Evolutionary conservation across 2,113 vertebrate genomes (phyloP), one percentile per base, ranked within the genome.

Genomic region (Tupaia chinensis): DNA sequence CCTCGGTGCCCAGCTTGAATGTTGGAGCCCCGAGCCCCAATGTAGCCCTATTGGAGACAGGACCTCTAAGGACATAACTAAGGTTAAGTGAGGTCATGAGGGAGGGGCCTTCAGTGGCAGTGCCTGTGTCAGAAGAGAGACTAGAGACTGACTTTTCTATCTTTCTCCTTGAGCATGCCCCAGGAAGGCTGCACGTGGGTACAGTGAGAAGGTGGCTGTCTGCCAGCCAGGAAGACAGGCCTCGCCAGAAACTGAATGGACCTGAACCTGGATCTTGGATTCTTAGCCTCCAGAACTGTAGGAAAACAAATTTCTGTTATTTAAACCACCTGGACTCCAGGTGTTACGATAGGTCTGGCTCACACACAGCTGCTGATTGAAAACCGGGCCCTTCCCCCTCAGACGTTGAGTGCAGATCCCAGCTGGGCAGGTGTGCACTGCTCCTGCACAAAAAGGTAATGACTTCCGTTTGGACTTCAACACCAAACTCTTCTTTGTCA

Each of bases 241-340:
- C 32, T 95, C 54, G 58, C 7, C 19, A 12, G 6, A 78, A 90
- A 60, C 3, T 8, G n/a, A 63, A 54, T 23, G 4, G n/a, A 54
- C 68, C 60, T 27, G 82, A 90, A 54, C 54, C 27, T 58, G 80
- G 79, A 34, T 74, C 9, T 66, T 92, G 58, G 25, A 89, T 17
- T 72, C 82, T 22, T 19, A 69, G 25, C 27, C 34, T 83, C 66
- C 4, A 81, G 17, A 95, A 66, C 61, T 68, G 6, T 1, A 8
- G 86, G 44, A 89, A 95, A 95, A 82, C 27, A 94, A 12, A 54
- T 69, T 61, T 61, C 20, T 82, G 66, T 80, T 74, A 83, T 15
- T n/a, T 29, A 65, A 34, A 70, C 15, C 54, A 5, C 17, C 9
- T 2, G 22, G 14, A 13, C 15, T n/a, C 6, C 16, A 5, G 44